Conservation (phyloP, 2,797 vertebrate species). For the Fistularia commersonii region DNA sequence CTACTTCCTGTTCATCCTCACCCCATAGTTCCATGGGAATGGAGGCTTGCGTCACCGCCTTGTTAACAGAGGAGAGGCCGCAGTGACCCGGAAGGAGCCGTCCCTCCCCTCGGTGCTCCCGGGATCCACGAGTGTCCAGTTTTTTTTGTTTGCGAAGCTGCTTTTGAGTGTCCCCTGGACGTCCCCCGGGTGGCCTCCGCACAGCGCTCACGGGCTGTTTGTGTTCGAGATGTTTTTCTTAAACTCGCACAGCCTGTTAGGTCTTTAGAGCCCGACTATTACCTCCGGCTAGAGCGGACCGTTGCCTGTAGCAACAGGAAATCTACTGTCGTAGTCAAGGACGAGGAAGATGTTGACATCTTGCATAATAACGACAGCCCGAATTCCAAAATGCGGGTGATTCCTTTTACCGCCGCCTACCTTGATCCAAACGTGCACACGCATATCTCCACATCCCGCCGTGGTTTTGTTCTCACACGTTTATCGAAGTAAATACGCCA, state of each 20-base stretch:
- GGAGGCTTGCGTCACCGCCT: conserved; percentile 47
- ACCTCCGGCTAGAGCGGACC: conserved; percentile 31
- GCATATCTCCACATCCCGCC: conserved; percentile 25
- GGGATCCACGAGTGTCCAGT: conserved; percentile 37
- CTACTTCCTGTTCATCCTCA: conserved; percentile 63
- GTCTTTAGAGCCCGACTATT: conserved; percentile 52
- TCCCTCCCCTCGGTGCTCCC: conserved; percentile 34
- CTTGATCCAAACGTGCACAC: conserved; percentile 19
- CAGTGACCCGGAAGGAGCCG: conserved; percentile 50
- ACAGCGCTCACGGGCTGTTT: conserved; percentile 47
- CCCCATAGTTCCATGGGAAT: conserved; percentile 47
- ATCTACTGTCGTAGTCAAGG: conserved; percentile 1
- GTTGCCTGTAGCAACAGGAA: conserved; percentile 8
- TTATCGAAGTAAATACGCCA: background rate
- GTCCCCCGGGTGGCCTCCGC: conserved; percentile 37
- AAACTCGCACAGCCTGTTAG: conserved; percentile 47
- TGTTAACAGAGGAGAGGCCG: conserved; percentile 35
- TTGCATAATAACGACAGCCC: conserved; percentile 16
- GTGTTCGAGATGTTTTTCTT: conserved; percentile 41
- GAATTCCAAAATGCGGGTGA: no score
- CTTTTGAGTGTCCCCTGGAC: conserved; percentile 49
- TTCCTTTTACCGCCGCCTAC: no score
- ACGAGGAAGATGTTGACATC: conserved; percentile 15
- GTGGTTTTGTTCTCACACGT: conserved; percentile 9
- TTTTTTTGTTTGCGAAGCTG: conserved; percentile 73